Evolutionary conservation across 2,113 vertebrate genomes (phyloP).

Genomic region (Salvelinus sp.): DNA sequence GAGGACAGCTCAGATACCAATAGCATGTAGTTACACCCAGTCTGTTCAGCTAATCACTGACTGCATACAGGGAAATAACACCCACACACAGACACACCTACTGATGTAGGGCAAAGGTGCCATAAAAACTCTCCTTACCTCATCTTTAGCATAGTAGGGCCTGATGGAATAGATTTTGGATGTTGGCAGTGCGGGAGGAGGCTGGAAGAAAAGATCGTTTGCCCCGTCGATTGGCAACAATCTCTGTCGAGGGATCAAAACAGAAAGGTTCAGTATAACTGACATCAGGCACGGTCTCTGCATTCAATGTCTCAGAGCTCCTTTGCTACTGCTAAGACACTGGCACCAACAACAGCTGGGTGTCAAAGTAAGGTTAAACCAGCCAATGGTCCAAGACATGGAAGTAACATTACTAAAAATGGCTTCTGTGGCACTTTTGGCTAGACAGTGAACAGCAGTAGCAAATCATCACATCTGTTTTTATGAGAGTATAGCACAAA

Average conservation of each 20-base stretch:
- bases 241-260: conserved; percentile 84
- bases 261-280: conserved; percentile 67
- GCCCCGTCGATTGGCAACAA: conserved; percentile 99
- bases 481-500: conserved; percentile 37
- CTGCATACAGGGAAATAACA: too few relatives aligned
- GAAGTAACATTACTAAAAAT: background rate
- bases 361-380: background rate
- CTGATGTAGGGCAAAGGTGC: background rate
- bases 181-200: conserved; percentile 92
- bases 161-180: conserved; percentile 98
- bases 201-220: conserved; percentile 99
- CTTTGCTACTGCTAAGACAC: conserved; percentile 67
- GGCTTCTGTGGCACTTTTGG: conserved; percentile 53
- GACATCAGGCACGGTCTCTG: background rate
- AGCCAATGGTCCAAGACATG: background rate
- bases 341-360: conserved; percentile 56
- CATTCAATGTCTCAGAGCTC: conserved; percentile 41
- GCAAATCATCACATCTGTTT: conserved; percentile 47
- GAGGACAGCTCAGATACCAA: conserved; percentile 32
- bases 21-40: background rate
- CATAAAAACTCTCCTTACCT: conserved; percentile 77
- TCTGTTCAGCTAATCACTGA: too few relatives aligned
- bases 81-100: background rate
- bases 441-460: conserved; percentile 60
- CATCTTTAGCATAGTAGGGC: conserved; percentile 96